These are phyloP conservation scores for Channa maculata DNA, from an alignment of 2,113 vertebrate genomes.

Conservation along the genomic window DNA sequence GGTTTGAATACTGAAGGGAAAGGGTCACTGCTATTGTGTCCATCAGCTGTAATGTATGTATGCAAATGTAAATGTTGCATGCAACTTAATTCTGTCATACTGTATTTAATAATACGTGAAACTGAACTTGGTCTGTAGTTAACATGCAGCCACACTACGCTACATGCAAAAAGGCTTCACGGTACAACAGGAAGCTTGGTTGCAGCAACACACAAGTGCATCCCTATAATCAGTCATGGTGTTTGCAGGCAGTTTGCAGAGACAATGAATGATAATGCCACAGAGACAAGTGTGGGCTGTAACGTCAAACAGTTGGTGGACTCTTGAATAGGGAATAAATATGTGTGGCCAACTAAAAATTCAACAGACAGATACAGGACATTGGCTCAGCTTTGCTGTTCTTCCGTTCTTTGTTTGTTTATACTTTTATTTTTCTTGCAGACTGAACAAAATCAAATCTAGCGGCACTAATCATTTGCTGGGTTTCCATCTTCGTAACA, in stretches of 20 bases:
- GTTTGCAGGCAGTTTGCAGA: conserved; percentile 45
- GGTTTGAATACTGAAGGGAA: background rate
- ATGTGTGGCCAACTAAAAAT: no score
- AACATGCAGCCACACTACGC: conserved; percentile 25
- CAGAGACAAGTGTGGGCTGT: conserved; percentile 12
- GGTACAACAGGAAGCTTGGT: conserved; percentile 21
- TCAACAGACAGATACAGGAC: no score
- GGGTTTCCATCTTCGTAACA: background rate
- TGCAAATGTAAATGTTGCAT: conserved; percentile 27
- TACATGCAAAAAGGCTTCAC: conserved; percentile 22
- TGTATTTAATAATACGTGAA: background rate
- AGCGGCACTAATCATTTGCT: background rate
- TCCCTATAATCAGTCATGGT: conserved; percentile 13
- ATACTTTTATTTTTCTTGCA: background rate
- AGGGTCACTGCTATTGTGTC: conserved; percentile 26
- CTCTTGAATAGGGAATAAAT: no score
- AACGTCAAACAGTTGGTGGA: background rate
- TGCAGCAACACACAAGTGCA: conserved; percentile 18
- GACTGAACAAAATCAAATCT: conserved; percentile 7
- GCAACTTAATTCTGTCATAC: background rate
- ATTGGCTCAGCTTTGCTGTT: no score
- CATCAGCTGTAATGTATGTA: conserved; percentile 16
- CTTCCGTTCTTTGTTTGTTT: no score
- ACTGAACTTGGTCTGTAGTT: conserved; percentile 16
- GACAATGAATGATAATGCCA: conserved; percentile 20